Percentiles rank a stretch among this genome's conserved stretches.
Evolutionary conservation across 2,888 invertebrate genomes (phyloP).

Genomic region (Tinea pellionella): DNA sequence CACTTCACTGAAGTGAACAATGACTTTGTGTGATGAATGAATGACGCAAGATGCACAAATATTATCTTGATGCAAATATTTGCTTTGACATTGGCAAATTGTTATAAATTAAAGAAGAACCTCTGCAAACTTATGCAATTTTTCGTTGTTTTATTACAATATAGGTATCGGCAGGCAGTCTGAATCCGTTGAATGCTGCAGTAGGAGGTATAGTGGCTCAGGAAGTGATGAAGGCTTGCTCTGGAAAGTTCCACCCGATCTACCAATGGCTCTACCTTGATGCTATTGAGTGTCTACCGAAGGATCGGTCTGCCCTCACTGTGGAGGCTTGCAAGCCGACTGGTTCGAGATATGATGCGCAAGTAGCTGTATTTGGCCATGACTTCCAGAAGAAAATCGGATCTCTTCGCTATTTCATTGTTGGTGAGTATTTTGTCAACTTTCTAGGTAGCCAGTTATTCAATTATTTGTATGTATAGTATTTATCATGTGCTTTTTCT

Average conservation of each 20-base stretch:
- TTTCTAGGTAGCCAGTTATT: too few relatives aligned
- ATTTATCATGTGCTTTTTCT: too few relatives aligned
- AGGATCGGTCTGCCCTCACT: constrained; percentile 70
- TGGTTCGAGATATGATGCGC: constrained; percentile 86
- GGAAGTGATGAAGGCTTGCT: constrained; percentile 98
- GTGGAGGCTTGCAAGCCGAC: constrained; percentile 80
- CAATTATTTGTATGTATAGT: too few relatives aligned
- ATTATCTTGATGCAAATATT: too few relatives aligned
- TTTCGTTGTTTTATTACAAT: constrained; percentile 1
- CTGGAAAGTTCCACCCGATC: constrained; percentile 95
- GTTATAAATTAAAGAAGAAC: too few relatives aligned
- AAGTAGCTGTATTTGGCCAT: constrained; percentile 92
- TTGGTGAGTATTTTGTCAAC: constrained; percentile 50
- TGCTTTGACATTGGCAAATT: too few relatives aligned
- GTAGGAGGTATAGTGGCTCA: constrained; percentile 98
- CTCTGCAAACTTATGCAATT: too few relatives aligned
- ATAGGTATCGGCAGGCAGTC: constrained; percentile 76
- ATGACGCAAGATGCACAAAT: too few relatives aligned
- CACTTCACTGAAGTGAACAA: too few relatives aligned
- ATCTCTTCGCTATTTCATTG: constrained; percentile 82
- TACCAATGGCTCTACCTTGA: constrained; percentile 96
- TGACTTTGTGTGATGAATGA: too few relatives aligned
- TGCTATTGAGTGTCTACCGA: constrained; percentile 92
- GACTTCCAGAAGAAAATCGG: constrained; percentile 89
- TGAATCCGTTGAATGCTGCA: constrained; percentile 92